Base-by-base conservation (phyloP, 2,113 vertebrate species). In the Varanus komodoensis region DNA sequence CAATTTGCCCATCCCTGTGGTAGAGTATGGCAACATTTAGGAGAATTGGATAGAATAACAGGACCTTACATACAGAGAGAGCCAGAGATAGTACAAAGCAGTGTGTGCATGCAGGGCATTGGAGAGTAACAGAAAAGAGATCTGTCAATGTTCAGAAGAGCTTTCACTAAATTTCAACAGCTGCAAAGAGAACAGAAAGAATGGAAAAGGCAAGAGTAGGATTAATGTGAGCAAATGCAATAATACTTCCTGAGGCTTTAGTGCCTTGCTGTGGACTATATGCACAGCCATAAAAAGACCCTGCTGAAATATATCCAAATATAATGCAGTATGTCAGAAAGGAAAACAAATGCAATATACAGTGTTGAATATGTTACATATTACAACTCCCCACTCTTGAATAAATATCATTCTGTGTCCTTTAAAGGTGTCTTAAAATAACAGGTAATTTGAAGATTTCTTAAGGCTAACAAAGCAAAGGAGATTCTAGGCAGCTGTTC, bases 401-500 rank as follows among this genome's bases (percentile, higher is more conserved):
- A 50, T 32, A 84, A 50, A 54, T 57, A 54, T 54, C 87, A 64
- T 44, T 81, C 64, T 79, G 54, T 78, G 82, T 90, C 77, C 88
- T 87, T 79, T 38, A 52, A 0, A 50, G 74, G 88, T 87, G 68
- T 92, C 90, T 90, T 88, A 90, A 87, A 82, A 93, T 90, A 93
- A 92, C 19, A 88, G 80, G 73, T 69, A 88, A 94, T 71, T 25
- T 93, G 95, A 93, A 7, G 50, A 89, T 89, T 48, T 54, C 52
- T 92, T 88, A 61, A 25, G 85, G 85, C 87, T 91, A 92, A 84
- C 84, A 78, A 84, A 90, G 90, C 25, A 91, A 34, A n/a, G 50
- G 52, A 89, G 94, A 93, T 91, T 90, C 34, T 2, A 92, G 74
- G 86, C 32, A 93, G 92, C 34, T 2, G 64, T 94, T 94, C 89